Conservation (phyloP, 2,888 invertebrate species). For the Meliscaeva auricollis region DNA sequence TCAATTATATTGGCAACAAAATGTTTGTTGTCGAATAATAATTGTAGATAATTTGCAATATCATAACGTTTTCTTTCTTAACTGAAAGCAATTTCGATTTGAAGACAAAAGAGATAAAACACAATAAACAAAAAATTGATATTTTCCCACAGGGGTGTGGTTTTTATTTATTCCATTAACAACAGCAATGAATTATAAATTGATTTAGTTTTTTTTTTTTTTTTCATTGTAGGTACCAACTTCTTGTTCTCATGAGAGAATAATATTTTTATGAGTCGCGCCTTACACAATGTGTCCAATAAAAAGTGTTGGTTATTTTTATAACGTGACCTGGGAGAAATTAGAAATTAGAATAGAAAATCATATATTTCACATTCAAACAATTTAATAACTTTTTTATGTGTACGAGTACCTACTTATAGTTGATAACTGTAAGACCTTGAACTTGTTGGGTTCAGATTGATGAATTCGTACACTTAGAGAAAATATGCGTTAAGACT, state of each 20-base stretch:
- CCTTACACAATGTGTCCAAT: slow-evolving; percentile 13
- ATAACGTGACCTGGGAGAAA: slow-evolving; percentile 4
- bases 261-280: slow-evolving; percentile 1
- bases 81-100: not conserved
- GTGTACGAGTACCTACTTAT: no score
- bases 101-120: not conserved
- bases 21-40: slow-evolving; percentile 10
- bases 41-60: not conserved
- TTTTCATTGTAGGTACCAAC: not conserved
- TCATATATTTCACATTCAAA: not conserved
- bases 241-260: not conserved
- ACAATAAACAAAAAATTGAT: not conserved
- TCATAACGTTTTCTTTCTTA: not conserved
- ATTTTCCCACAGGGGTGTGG: slow-evolving; percentile 42
- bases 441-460: no score
- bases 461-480: no score
- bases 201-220: slow-evolving; percentile 12
- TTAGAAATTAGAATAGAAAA: not conserved
- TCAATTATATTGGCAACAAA: slow-evolving; percentile 34
- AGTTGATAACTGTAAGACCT: no score
- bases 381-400: not conserved
- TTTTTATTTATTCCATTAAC: slow-evolving; percentile 29
- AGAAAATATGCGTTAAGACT: no score
- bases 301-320: slow-evolving; percentile 10
- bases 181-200: slow-evolving; percentile 26